Evolutionary conservation across 2,888 invertebrate genomes (phyloP).

Genomic region (Cancer borealis): DNA sequence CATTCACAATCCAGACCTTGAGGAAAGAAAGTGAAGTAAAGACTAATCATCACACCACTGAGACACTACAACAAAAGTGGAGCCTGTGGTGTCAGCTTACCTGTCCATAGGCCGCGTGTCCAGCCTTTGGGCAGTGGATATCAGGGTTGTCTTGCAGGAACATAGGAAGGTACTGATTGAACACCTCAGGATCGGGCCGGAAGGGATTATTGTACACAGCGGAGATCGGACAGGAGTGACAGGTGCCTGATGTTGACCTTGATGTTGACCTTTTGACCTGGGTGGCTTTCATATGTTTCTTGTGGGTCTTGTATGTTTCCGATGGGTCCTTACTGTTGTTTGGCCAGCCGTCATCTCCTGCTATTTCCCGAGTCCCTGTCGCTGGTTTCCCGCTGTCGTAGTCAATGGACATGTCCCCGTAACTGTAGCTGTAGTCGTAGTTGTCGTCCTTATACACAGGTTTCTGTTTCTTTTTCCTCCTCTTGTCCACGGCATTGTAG

Average conservation of each 20-base stretch:
- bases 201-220: slow-evolving; percentile 77
- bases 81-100: slow-evolving; percentile 2
- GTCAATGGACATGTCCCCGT: slow-evolving; percentile 55
- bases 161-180: slow-evolving; percentile 88
- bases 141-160: slow-evolving; percentile 92
- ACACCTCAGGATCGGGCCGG: slow-evolving; percentile 85
- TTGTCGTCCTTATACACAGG: slow-evolving; percentile 48
- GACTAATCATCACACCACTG: no score
- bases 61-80: neutral
- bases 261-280: neutral
- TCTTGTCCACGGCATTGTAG: slow-evolving; percentile 24
- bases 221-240: slow-evolving; percentile 72
- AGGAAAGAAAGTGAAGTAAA: neutral
- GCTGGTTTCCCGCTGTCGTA: neutral
- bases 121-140: slow-evolving; percentile 87
- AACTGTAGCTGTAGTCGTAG: slow-evolving; percentile 65
- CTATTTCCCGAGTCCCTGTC: neutral
- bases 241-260: slow-evolving; percentile 4
- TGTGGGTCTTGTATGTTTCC: neutral
- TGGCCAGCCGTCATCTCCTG: slow-evolving; percentile 73
- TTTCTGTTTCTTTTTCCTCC: neutral
- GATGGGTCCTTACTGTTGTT: slow-evolving; percentile 60
- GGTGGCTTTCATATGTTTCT: neutral
- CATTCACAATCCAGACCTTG: neutral
- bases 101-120: slow-evolving; percentile 88